Base-by-base conservation (phyloP, 2,113 vertebrate genomes). In the Eolophus roseicapilla region DNA sequence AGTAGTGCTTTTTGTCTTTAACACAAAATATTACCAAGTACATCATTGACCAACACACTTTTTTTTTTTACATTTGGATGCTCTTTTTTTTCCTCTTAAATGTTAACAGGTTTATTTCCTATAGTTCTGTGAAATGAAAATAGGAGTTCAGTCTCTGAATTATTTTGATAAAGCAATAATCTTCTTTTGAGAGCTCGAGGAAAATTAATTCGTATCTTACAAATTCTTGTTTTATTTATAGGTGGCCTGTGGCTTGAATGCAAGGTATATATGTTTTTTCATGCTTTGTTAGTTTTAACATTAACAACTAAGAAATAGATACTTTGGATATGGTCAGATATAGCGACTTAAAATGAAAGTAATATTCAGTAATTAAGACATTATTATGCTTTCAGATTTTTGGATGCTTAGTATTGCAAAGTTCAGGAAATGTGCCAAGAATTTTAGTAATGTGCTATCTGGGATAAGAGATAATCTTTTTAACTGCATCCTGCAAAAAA, bases 231-330 rank as follows among this genome's bases (percentile, higher is more conserved):
- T 97, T 93, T 79, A 41, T 95, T 96, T 94, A 33, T 91, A 98
- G 97, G 96, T 97, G 89, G 97, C 97, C 55, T 98, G 97, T 96
- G 97, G 86, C 88, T 95, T 98, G 93, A 98, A 98, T 93, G 82
- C 97, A 96, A 98, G 97, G 97, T 98, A 97, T 67, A 21, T 57
- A 10, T 44, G 5, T 79, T 52, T 79, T 94, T 86, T 79, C 15
- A 43, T 80, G 17, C 33, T 95, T 78, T 92, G 4, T 84, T 86
- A 53, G 41, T 92, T 74, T 77, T 67, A 74, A 71, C 68, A 37
- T 75, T 63, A 57, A 78, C 91, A 77, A 9, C 17, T 24, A 39
- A 57, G 24, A 67, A 64, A 16, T 10, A 25, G 7, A 80, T 86
- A 29, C 7, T 86, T 43, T 78, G 13, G 13, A 11, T 86, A 44